Evolutionary conservation across 2,113 vertebrate species (phyloP).

Genomic region (Crotophaga sulcirostris): DNA sequence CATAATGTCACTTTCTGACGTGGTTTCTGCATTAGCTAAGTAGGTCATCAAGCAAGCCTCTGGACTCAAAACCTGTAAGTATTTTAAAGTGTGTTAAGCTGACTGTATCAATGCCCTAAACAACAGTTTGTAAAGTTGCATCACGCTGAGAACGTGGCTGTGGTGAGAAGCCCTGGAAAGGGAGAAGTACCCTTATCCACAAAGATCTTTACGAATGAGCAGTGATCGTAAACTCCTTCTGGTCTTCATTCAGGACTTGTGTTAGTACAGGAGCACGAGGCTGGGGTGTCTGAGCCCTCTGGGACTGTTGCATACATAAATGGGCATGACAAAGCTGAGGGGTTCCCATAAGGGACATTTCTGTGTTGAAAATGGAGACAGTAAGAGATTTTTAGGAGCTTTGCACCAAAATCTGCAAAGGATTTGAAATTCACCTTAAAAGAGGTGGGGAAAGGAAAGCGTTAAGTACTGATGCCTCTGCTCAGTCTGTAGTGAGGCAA

Average conservation of each 20-base stretch:
- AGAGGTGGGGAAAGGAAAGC: not conserved
- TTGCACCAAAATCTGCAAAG: not conserved
- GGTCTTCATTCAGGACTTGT: not conserved
- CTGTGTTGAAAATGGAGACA: not conserved
- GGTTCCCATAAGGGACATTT: not conserved
- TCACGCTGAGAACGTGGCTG: accelerated
- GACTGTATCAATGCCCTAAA: accelerated
- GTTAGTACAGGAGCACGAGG: not conserved
- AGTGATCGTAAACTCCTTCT: not conserved
- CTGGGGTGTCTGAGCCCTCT: accelerated
- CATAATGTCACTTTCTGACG: not conserved
- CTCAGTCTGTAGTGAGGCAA: not conserved
- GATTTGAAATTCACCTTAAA: not conserved
- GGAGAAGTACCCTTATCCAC: not conserved
- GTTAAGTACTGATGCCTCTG: not conserved
- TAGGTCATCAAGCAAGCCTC: not conserved
- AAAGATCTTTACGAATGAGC: not conserved
- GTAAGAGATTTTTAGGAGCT: not conserved
- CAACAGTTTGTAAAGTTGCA: not conserved
- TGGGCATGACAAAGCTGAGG: not conserved
- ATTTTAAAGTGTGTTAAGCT: not conserved
- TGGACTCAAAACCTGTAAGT: not conserved
- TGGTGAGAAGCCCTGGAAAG: not conserved
- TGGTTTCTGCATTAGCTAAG: not conserved
- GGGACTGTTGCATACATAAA: not conserved